Conservation (phyloP, 2,888 invertebrate species). For the Drosophila suboccidentalis region DNA sequence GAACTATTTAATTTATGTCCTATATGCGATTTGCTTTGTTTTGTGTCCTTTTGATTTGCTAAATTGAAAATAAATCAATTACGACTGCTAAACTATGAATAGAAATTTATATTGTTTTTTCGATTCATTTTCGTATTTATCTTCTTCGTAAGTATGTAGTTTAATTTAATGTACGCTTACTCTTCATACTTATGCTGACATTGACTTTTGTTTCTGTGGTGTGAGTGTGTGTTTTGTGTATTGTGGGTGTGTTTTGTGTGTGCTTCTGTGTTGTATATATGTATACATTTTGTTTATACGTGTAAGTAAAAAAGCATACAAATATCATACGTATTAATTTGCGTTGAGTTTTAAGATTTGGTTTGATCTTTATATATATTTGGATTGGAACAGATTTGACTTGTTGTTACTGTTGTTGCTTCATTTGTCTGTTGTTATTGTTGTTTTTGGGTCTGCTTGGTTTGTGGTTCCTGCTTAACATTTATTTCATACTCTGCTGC, state of each 20-base stretch:
- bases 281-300: constrained; percentile 42
- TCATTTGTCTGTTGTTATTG: constrained; percentile 37
- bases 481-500: constrained; percentile 58
- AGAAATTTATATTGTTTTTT: constrained; percentile 68
- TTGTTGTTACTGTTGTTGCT: constrained; percentile 30
- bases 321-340: constrained; percentile 63
- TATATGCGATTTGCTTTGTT: constrained; percentile 52
- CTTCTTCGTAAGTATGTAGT: constrained; percentile 37
- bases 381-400: constrained; percentile 49
- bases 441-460: constrained; percentile 56
- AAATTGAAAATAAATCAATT: constrained; percentile 78
- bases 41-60: constrained; percentile 40
- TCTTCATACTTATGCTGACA: constrained; percentile 67
- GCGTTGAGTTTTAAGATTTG: constrained; percentile 32
- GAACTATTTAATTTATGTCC: constrained; percentile 57
- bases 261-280: constrained; percentile 54
- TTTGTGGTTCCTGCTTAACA: constrained; percentile 68
- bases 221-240: constrained; percentile 25
- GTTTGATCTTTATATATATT: constrained; percentile 27
- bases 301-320: constrained; percentile 76
- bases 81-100: constrained; percentile 80
- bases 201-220: constrained; percentile 38
- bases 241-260: constrained; percentile 28
- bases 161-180: constrained; percentile 53
- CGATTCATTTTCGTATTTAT: constrained; percentile 20